Percentiles rank a stretch among this genome's conserved stretches.
Conservation (phyloP, 1,140 invertebrate genomes). For the Hylaeus volcanicus region DNA sequence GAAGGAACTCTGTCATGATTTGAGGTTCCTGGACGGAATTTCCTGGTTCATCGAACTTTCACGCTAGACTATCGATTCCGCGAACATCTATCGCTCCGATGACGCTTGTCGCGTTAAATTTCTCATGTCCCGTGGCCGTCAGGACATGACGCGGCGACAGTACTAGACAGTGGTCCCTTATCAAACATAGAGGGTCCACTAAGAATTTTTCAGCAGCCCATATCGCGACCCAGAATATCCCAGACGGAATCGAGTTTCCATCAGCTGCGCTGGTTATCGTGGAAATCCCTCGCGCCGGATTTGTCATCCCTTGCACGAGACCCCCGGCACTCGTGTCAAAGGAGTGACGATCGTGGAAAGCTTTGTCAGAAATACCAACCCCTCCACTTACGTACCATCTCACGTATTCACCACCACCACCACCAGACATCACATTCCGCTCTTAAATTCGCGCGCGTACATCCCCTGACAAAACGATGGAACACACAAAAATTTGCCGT, state of each 20-base stretch:
- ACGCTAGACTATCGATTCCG: neutral
- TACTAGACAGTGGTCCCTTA: slow-evolving; percentile 30
- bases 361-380: slow-evolving; percentile 70
- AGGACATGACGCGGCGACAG: neutral
- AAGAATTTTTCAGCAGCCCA: slow-evolving; percentile 43
- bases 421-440: neutral
- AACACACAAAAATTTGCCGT: too few species aligned
- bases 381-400: slow-evolving; percentile 65
- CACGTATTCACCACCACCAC: slow-evolving; percentile 19
- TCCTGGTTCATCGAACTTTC: neutral
- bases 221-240: slow-evolving; percentile 6
- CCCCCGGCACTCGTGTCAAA: slow-evolving; percentile 64
- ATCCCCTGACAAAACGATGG: neutral
- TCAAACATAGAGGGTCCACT: slow-evolving; percentile 29
- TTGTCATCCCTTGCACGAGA: slow-evolving; percentile 48
- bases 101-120: neutral
- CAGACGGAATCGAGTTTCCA: slow-evolving; percentile 57
- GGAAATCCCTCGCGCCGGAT: slow-evolving; percentile 60
- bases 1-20: neutral
- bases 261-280: slow-evolving; percentile 33
- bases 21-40: neutral
- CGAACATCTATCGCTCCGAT: neutral
- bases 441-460: slow-evolving; percentile 5
- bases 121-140: neutral
- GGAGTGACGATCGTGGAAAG: slow-evolving; percentile 66